Evolutionary conservation across 2,888 invertebrate species (phyloP), one percentile per base, ranked within the genome.

Genomic region (Leucozona laternaria): DNA sequence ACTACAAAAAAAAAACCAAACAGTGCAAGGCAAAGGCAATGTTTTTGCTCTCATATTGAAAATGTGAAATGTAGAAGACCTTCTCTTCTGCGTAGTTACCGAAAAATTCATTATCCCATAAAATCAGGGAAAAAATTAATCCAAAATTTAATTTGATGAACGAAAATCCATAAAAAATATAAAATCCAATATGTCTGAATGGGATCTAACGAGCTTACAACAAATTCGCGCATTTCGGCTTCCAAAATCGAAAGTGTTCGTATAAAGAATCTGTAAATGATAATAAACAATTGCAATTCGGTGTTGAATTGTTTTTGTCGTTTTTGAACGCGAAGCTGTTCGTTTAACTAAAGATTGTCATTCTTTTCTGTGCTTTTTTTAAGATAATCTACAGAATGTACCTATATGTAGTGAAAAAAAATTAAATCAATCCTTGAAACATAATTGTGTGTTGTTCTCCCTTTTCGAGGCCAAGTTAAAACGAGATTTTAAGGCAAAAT

Each of bases 51-150:
- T 86, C 82, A 81, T 62, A 86, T 50, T 82, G 78, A 86, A 86
- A 86, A 81, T 86, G 81, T 81, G 82, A 86, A 86, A 82, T 86
- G 82, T 82, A 71, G 86, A 81, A 86, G 86, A 79, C 86, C 86
- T 86, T 80, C 80, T 85, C 85, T 85, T 81, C 86, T 81, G 86
- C 86, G 86, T 86, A 86, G 86, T 86, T 86, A 82, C 81, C 86
- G 80, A 86, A 86, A 85, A 85, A 85, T 80, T 85, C 85, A 85
- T 80, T 78, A 73, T 85, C 80, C 73, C 72, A 76, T 85, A 73
- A 50, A 72, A 53, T 17, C 37, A 60, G 55, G 55, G 55, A 60
- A 58, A 66, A 75, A 53, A 58, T 31, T 48, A 31, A 53, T 43
- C 5, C 43, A 28, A 78, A 81, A 55, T 57, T 25, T 50, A 58